Base-by-base conservation (phyloP, 1,140 invertebrate species). In the Cecropterus lyciades region DNA sequence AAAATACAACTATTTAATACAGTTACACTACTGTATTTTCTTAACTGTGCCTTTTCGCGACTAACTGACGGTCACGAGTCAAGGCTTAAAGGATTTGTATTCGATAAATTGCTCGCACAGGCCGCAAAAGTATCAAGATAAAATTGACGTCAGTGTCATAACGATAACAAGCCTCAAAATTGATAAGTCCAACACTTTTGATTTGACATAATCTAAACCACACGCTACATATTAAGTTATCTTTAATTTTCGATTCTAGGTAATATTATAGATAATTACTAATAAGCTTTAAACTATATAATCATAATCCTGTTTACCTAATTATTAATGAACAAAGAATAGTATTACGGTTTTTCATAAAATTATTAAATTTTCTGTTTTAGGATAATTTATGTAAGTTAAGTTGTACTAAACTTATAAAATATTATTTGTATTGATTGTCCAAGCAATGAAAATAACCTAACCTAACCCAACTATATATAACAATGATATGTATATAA, bases 51-150 rank as follows among this genome's bases (percentile, higher is more conserved):
- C 15, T n/a, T 37, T 14, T 48, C 30, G 16, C 15, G 15, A 43
- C 16, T 16, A n/a, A 40, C 16, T n/a, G 53, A 43, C 57, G 66
- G 57, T 68, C 66, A 66, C 55, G 53, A 68, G 67, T 69, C 67
- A 56, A 64, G 60, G 52, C 52, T 55, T 53, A 46, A 20, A 64
- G 33, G 45, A 69, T 69, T 69, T 69, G 67, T 57, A 64, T 42
- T 51, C 59, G 55, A 69, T 69, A 62, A 62, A 62, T 51, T 40
- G 57, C 45, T 33, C 30, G 57, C 57, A 20, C 37, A 49, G 49
- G 27, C 57, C 30, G n/a, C n/a, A n/a, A 60, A 60, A 60, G 16
- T 49, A 40, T 62, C 59, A 49, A 62, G 59, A 62, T 62, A 62
- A 65, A 43, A 30, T 30, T 65, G 63, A 65, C 63, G 59, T 51